These are phyloP conservation scores for Anas bahamensis DNA, from an alignment of 2,797 vertebrate genomes.

Conservation along the genomic window DNA sequence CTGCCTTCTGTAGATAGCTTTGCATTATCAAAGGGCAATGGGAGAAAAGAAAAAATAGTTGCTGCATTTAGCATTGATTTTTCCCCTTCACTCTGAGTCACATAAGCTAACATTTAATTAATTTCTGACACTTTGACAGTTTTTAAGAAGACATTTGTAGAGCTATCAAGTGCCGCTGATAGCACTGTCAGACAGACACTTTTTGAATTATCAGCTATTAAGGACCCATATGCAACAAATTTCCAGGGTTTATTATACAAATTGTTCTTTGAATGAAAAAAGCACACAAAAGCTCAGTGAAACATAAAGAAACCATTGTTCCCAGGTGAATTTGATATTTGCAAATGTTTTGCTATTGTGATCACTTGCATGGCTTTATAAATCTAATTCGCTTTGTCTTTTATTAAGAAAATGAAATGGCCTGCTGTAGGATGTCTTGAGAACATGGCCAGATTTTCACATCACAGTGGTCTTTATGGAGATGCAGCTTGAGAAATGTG, in stretches of 20 bases:
- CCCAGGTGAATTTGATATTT: constrained; percentile 62
- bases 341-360: constrained; percentile 74
- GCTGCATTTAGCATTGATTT: constrained; percentile 66
- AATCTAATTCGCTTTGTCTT: constrained; percentile 3
- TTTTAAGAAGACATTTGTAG: constrained; percentile 79
- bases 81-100: constrained; percentile 80
- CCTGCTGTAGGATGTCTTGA: background rate
- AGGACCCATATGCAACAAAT: constrained; percentile 74
- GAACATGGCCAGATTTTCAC: background rate
- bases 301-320: constrained; percentile 62
- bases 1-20: constrained; percentile 39
- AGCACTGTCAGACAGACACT: constrained; percentile 76
- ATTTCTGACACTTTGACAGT: constrained; percentile 87
- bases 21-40: constrained; percentile 58
- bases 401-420: background rate
- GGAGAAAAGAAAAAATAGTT: constrained; percentile 41
- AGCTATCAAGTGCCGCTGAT: constrained; percentile 77
- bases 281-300: constrained; percentile 61
- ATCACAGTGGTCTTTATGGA: background rate
- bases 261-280: constrained; percentile 70
- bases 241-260: constrained; percentile 71
- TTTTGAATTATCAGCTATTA: constrained; percentile 70
- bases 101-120: constrained; percentile 85
- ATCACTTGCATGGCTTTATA: constrained; percentile 30
- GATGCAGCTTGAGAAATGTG: fast-evolving